Evolutionary conservation across 2,113 vertebrate genomes (phyloP).

Genomic region (Pseudolaguvia tuberculata): DNA sequence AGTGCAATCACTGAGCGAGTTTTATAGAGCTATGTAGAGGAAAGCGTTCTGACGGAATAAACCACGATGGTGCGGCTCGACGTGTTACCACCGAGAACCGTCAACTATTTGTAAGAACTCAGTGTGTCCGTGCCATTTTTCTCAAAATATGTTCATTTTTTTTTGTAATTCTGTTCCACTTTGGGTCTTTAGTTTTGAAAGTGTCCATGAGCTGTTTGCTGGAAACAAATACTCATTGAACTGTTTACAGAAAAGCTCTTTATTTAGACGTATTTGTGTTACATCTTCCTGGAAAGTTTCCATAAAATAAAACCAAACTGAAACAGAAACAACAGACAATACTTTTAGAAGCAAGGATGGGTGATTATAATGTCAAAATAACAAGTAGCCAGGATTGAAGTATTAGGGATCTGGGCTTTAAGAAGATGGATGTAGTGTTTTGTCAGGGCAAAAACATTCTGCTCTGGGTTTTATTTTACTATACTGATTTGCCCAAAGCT

Average conservation of each 20-base stretch:
- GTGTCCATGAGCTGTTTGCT: neutral
- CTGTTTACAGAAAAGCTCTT: slow-evolving; percentile 3
- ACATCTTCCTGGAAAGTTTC: neutral
- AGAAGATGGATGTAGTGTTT: neutral
- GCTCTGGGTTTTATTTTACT: neutral
- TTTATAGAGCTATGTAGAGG: neutral
- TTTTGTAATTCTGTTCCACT: neutral
- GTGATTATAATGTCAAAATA: neutral
- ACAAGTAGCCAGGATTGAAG: no score
- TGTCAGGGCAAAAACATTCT: neutral
- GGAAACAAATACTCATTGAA: neutral
- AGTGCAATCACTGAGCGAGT: neutral
- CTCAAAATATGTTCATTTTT: neutral
- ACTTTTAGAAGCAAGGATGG: no score
- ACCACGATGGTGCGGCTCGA: slow-evolving; percentile 1
- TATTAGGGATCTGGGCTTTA: neutral
- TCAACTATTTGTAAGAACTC: slow-evolving; percentile 13
- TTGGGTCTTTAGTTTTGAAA: neutral
- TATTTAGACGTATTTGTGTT: neutral
- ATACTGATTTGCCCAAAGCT: neutral
- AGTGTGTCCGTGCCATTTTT: neutral
- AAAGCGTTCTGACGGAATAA: neutral
- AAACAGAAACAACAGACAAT: no score
- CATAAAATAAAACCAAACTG: neutral
- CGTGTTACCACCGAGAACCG: neutral